Evolutionary conservation across 35 echinoderm and acorn worm genomes (phyloP), one percentile per base, ranked within the genome.

Genomic region (Patiria miniata): DNA sequence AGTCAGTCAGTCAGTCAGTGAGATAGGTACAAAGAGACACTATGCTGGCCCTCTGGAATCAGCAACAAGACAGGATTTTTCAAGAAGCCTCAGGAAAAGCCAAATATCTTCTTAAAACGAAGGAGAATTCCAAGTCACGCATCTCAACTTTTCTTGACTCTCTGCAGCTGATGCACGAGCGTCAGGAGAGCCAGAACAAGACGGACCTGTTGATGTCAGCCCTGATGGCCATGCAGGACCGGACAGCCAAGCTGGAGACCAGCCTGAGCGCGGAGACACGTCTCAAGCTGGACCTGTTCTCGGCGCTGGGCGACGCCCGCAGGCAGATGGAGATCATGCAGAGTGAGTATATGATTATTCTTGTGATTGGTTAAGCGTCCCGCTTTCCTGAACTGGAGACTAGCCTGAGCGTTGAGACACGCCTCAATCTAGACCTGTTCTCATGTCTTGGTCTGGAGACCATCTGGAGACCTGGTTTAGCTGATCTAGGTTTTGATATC

Each of bases 191-290:
- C n/a, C 89, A 94, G 82, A 91, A 84, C 52, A 81, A 98, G 39
- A 98, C 89, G 8, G 95, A 98, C 81, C 68, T 90, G 23, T 60
- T 98, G 39, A 98, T 98, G 95, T 93, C 91, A 9, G 88, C 88
- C 19, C 86, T 98, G 88, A 85, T 93, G 58, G 95, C 82, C 19
- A 94, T 98, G 79, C 91, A 94, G 51, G 95, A 98, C 22, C 94
- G 94, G 59, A 98, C 89, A 42, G 84, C 95, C 7, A 86, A 98
- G 53, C 86, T 98, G 26, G 95, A 98, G 52, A 91, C 85, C 29
- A 98, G 95, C 86, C 85, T 98, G 23, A 98, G 95, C 79, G 95
- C 95, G 23, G 95, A 98, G 79, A 98, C 95, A 37, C 88, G 92
- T 65, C 81, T 98, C 19, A 98, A 98, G 59, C 76, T 98, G 47